These are phyloP conservation scores for Squalus acanthias DNA, from an alignment of 2,797 vertebrate species.

Conservation along the genomic window DNA sequence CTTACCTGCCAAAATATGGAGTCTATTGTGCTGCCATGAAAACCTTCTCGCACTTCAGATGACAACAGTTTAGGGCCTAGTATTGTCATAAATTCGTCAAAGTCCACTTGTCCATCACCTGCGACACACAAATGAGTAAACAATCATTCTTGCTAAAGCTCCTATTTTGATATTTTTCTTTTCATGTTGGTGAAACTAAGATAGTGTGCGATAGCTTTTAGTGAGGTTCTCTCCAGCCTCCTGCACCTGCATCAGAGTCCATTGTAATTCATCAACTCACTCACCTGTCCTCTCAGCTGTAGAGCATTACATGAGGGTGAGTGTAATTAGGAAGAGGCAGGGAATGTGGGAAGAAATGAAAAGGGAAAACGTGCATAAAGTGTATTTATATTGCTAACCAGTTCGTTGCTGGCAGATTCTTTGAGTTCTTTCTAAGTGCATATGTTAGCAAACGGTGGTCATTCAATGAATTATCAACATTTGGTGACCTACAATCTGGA, in stretches of 20 bases:
- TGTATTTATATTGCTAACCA: not conserved
- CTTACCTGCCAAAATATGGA: conserved; percentile 97
- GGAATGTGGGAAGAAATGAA: not conserved
- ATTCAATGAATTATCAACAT: not conserved
- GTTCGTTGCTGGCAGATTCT: not conserved
- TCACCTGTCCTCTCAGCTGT: not conserved
- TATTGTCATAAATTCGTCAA: conserved; percentile 95
- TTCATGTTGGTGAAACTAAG: not conserved
- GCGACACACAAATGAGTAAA: not conserved
- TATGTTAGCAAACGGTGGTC: not conserved
- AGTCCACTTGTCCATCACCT: conserved; percentile 87
- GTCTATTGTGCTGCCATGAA: conserved; percentile 90
- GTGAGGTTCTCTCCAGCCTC: not conserved
- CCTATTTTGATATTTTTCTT: not conserved
- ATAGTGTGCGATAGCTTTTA: not conserved
- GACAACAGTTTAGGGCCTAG: conserved; percentile 89
- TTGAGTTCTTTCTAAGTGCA: not conserved
- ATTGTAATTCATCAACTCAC: not conserved
- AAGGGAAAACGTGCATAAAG: too few species aligned
- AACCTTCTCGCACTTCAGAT: conserved; percentile 85
- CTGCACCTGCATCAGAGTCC: not conserved
- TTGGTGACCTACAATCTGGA: not conserved
- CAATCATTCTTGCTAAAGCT: not conserved
- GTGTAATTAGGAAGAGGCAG: not conserved
- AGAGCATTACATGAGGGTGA: not conserved